A percentile compares a stretch with the other conserved stretches of the same genome.
Evolutionary conservation across 2,113 vertebrate genomes (phyloP).

Genomic region (Copsychus sechellarum): DNA sequence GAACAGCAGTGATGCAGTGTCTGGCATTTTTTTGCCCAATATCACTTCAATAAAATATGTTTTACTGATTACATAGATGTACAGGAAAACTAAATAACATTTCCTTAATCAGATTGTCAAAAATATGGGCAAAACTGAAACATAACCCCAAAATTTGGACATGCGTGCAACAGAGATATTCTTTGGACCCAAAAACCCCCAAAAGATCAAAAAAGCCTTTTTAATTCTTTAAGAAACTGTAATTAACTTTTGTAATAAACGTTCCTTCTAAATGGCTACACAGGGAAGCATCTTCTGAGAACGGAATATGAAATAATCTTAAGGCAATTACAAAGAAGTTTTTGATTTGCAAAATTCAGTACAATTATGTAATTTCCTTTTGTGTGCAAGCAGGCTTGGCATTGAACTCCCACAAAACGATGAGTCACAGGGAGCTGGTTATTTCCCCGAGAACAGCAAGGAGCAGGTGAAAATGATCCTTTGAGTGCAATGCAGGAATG

Average conservation of each 20-base stretch:
- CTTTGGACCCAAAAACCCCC: neutral
- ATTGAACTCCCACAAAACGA: slow-evolving; percentile 48
- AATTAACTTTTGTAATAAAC: slow-evolving; percentile 54
- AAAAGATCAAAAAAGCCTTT: neutral
- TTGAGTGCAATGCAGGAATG: neutral
- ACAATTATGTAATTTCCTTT: slow-evolving; percentile 60
- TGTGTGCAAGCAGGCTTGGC: slow-evolving; percentile 54
- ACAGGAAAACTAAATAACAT: neutral
- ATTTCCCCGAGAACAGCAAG: slow-evolving; percentile 42
- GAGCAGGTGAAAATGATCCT: slow-evolving; percentile 31
- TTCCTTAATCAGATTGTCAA: neutral
- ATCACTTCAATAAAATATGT: neutral
- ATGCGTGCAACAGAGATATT: neutral
- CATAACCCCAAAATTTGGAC: neutral
- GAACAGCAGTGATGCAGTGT: neutral
- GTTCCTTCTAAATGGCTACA: slow-evolving; percentile 28
- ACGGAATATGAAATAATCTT: slow-evolving; percentile 46
- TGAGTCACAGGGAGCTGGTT: slow-evolving; percentile 51
- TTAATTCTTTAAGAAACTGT: slow-evolving; percentile 27
- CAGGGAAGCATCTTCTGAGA: slow-evolving; percentile 23
- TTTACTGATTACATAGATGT: neutral
- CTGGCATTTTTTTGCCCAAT: neutral
- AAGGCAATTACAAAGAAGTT: slow-evolving; percentile 45
- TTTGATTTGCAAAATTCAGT: slow-evolving; percentile 50
- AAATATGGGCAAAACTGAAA: neutral